These are phyloP conservation scores for Numenius arquata DNA, from an alignment of 2,113 vertebrate species.

Conservation along the genomic window DNA sequence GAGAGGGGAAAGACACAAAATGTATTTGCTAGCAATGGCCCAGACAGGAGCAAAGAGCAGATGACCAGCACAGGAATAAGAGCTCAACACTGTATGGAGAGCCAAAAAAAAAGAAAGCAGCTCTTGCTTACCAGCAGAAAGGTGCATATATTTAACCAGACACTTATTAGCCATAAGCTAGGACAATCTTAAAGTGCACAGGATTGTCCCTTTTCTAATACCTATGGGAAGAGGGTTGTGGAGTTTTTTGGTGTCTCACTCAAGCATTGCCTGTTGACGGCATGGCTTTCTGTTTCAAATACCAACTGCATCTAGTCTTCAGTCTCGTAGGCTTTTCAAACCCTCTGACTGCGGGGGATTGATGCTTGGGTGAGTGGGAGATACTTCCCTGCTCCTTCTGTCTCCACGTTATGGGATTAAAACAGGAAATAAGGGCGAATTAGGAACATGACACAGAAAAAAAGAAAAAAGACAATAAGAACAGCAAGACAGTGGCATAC, in stretches of 20 bases:
- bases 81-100: neutral
- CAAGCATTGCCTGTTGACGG: neutral
- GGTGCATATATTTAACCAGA: neutral
- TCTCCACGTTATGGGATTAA: neutral
- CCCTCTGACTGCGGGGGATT: neutral
- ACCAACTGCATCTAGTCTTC: neutral
- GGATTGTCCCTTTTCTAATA: neutral
- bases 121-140: neutral
- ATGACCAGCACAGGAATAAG: neutral
- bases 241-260: rapidly evolving
- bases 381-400: neutral
- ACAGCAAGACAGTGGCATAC: neutral
- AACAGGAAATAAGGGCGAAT: neutral
- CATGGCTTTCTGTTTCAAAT: neutral
- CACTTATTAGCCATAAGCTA: neutral
- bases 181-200: neutral
- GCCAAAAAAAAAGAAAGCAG: neutral
- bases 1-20: neutral
- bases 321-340: neutral
- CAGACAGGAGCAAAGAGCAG: neutral
- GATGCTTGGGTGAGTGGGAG: neutral
- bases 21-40: rapidly evolving
- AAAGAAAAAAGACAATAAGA: neutral
- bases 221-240: neutral
- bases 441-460: neutral